Evolutionary conservation across 2,888 invertebrate species (phyloP), one percentile per base, ranked within the genome.

Genomic region (Phragmatobia fuliginosa): DNA sequence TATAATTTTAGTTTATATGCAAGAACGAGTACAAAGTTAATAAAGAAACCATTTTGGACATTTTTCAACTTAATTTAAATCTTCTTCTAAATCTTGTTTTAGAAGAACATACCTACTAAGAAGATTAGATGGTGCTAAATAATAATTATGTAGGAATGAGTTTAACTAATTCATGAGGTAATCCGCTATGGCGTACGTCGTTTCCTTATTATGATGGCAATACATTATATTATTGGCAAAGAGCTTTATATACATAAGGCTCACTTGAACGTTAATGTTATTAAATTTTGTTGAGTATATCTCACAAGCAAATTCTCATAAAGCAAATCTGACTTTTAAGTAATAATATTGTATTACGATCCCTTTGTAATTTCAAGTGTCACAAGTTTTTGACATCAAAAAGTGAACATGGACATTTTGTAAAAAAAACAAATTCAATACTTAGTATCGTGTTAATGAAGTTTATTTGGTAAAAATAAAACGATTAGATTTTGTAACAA

Each of bases 1-100:
- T 65, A 32, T 66, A 62, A 62, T 74, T 72, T 73, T 68, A 79
- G 61, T 41, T 64, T 59, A 61, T 70, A 68, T 70, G 70, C 21
- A 65, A 74, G 69, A 74, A 70, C 62, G 63, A 73, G 63, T 67
- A 70, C 21, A 31, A 41, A 59, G 14, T 66, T 72, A 66, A 72
- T 76, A 71, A 73, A 72, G 28, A 63, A 41, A 56, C 65, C 62
- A 66, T 66, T 72, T 70, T 75, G 66, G 66, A 61, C 52, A 62
- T 71, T 70, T 65, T 72, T 71, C 72, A 59, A 28, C 36, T 36
- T n/a, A 25, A 59, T n/a, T n/a, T n/a, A n/a, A n/a, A n/a, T n/a
- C n/a, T n/a, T n/a, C n/a, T n/a, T n/a, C n/a, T n/a, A n/a, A n/a
- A n/a, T 38, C 6, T 60, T 21, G 33, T 21, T 14, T 8, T 49